Evolutionary conservation across 2,888 invertebrate genomes (phyloP).

Genomic region (Lasioglossum lativentre): DNA sequence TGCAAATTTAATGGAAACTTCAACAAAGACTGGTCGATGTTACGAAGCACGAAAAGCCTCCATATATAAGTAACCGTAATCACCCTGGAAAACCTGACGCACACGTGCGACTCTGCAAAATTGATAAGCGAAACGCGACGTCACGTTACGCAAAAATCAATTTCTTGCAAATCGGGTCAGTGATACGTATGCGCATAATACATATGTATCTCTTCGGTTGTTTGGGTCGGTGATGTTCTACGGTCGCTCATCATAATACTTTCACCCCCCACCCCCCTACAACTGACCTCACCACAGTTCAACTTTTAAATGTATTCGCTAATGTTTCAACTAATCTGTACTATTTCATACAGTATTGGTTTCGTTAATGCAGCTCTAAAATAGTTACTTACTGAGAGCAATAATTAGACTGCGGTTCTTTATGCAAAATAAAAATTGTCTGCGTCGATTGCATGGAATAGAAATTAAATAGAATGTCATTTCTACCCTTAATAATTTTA

Average conservation of each 20-base stretch:
- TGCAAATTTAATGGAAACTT: slow-evolving; percentile 59
- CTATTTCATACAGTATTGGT: not conserved
- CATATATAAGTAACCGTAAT: slow-evolving; percentile 14
- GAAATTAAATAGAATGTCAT: no score
- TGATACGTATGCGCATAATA: not conserved
- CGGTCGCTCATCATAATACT: not conserved
- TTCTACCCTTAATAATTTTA: no score
- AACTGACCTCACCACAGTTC: not conserved
- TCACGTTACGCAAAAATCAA: slow-evolving; percentile 42
- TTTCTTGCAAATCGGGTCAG: slow-evolving; percentile 40
- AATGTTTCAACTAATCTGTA: not conserved
- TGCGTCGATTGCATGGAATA: no score
- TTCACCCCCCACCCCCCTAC: not conserved
- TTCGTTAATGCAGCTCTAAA: not conserved
- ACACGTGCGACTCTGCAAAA: slow-evolving; percentile 22
- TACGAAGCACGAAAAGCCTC: slow-evolving; percentile 37
- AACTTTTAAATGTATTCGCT: not conserved
- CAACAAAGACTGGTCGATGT: slow-evolving; percentile 64
- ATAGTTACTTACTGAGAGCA: not conserved
- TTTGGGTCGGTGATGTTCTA: not conserved
- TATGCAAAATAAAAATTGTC: no score
- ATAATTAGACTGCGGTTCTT: no score
- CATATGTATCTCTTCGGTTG: not conserved
- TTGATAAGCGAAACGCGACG: slow-evolving; percentile 36
- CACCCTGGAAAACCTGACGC: slow-evolving; percentile 41